Conservation (phyloP, 2,888 invertebrate genomes). For the Cryptus armator region DNA sequence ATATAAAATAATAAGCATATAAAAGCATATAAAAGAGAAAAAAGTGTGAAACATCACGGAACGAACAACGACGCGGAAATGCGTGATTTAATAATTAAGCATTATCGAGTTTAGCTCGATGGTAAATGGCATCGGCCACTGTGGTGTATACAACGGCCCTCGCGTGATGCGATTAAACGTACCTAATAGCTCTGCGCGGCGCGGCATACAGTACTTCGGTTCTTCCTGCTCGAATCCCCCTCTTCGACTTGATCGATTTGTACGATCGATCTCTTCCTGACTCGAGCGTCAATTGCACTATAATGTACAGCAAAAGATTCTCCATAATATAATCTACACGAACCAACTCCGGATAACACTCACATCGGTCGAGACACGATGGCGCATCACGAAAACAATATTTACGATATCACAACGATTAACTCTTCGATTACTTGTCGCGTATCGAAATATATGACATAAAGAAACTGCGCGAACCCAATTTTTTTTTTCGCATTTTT, state of each 20-base stretch:
- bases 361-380: too few species aligned
- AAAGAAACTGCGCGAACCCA: too few species aligned
- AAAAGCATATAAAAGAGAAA: background rate
- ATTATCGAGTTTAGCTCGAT: constrained; percentile 46
- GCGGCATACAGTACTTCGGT: constrained; percentile 6
- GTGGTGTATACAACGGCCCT: constrained; percentile 36
- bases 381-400: too few species aligned
- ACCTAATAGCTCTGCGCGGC: constrained; percentile 27
- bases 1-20: too few species aligned
- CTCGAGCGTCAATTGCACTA: constrained; percentile 52
- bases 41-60: background rate
- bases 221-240: constrained; percentile 29
- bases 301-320: constrained; percentile 48
- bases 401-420: too few species aligned
- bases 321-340: too few species aligned
- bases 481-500: too few species aligned
- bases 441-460: too few species aligned
- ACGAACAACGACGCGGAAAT: constrained; percentile 51
- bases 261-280: constrained; percentile 66
- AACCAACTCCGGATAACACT: too few species aligned
- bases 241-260: constrained; percentile 65
- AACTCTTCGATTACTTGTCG: too few species aligned
- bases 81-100: constrained; percentile 61
- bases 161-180: constrained; percentile 65
- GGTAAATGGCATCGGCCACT: constrained; percentile 34